Evolutionary conservation across 2,888 invertebrate species (phyloP).

Genomic region (Panopea generosa): DNA sequence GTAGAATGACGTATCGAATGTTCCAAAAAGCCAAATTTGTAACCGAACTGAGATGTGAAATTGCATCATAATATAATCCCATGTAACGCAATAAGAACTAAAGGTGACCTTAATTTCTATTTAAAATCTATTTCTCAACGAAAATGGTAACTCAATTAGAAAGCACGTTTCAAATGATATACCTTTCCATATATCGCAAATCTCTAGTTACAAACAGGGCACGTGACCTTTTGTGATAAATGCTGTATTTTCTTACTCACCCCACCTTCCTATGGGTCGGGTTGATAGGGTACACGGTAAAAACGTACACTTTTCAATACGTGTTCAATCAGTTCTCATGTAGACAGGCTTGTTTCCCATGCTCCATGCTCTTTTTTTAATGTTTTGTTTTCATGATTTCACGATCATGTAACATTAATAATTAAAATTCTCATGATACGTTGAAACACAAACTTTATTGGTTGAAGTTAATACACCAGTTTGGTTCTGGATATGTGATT

Average conservation of each 20-base stretch:
- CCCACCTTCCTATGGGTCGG: not conserved
- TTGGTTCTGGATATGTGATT: no score
- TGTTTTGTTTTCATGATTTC: no score
- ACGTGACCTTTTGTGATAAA: not conserved
- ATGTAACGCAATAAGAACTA: not conserved
- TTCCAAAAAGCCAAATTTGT: not conserved
- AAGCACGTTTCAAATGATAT: not conserved
- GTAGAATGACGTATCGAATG: no score
- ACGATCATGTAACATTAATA: no score
- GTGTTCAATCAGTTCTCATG: no score
- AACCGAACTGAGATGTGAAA: conserved; percentile 14
- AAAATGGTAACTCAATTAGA: not conserved
- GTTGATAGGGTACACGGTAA: not conserved
- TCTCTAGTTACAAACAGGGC: not conserved
- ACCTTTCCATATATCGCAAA: not conserved
- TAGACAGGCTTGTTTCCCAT: no score
- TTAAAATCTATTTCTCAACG: conserved; percentile 14
- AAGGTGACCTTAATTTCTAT: not conserved
- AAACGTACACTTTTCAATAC: not conserved
- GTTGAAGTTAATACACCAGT: no score
- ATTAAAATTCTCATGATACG: no score
- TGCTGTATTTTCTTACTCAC: not conserved
- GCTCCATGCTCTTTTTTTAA: no score
- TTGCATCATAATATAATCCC: conserved; percentile 10
- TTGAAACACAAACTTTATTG: no score